Evolutionary conservation across 2,113 vertebrate species (phyloP).

Genomic region (Mus pahari): DNA sequence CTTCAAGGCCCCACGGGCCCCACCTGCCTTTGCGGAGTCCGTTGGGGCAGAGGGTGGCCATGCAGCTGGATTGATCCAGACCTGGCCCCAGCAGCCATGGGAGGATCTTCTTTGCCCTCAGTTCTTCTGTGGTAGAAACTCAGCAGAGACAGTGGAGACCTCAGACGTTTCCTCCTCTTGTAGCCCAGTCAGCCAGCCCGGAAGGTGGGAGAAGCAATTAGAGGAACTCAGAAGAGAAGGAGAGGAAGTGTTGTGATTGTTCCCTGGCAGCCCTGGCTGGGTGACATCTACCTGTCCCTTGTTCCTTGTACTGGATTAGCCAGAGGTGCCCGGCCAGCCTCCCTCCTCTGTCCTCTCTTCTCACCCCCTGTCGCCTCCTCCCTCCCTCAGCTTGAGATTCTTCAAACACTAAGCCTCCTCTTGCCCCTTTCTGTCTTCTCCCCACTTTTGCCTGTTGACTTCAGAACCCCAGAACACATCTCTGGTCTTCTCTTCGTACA

Average conservation of each 20-base stretch:
- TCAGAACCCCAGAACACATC: not conserved
- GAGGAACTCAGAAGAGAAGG: not conserved
- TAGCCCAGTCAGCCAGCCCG: not conserved
- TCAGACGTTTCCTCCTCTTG: too few relatives aligned
- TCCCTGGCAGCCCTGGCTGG: not conserved
- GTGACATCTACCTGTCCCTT: not conserved
- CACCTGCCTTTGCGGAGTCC: not conserved
- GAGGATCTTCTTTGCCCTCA: not conserved
- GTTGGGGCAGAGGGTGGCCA: not conserved
- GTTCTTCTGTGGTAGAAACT: not conserved
- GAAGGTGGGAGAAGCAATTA: not conserved
- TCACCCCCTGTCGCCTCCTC: too few relatives aligned
- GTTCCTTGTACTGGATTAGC: not conserved
- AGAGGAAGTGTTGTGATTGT: not conserved
- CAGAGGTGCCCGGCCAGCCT: too few relatives aligned
- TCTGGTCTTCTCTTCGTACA: not conserved
- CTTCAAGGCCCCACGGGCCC: not conserved
- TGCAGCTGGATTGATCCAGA: not conserved
- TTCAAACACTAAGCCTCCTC: not conserved
- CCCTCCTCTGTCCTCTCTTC: not conserved
- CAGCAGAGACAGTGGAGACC: not conserved
- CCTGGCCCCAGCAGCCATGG: not conserved
- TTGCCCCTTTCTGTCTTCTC: rapidly evolving
- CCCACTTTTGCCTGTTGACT: not conserved
- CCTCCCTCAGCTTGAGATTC: not conserved